phyloP scores from a whole-genome alignment of 1,140 invertebrate species.

The Matsumurasca onukii region DNA sequence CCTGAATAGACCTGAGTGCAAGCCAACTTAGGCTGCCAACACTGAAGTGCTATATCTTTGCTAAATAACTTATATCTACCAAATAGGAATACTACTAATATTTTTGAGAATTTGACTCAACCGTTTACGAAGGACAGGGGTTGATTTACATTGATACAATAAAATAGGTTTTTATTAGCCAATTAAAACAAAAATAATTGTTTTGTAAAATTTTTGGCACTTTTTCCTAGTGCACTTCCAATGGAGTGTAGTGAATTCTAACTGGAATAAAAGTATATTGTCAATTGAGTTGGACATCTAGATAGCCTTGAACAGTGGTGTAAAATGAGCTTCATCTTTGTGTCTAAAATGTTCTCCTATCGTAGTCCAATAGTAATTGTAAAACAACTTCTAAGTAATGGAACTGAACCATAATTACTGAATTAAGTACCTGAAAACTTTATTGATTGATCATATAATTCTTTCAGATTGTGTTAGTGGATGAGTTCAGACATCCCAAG shows the following conservation, averaged over 20 bases:
- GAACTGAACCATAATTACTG: slow-evolving; percentile 1
- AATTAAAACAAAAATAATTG: neutral
- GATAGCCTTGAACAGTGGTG: neutral
- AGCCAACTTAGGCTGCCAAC: too few species aligned
- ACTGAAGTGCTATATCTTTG: too few species aligned
- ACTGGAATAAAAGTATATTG: neutral
- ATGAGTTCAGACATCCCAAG: slow-evolving; percentile 88
- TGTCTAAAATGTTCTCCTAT: neutral
- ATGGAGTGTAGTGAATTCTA: neutral
- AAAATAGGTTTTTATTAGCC: too few species aligned
- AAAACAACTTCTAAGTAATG: slow-evolving; percentile 8
- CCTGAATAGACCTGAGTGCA: too few species aligned
- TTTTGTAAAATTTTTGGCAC: neutral
- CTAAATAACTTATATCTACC: too few species aligned
- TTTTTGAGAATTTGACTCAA: too few species aligned
- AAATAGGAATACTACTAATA: too few species aligned
- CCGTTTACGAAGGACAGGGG: too few species aligned
- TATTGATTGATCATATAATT: slow-evolving; percentile 20
- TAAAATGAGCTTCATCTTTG: neutral
- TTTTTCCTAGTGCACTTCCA: neutral
- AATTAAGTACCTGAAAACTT: neutral
- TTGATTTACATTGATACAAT: too few species aligned
- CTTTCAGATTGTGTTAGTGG: slow-evolving; percentile 75
- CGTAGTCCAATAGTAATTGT: neutral
- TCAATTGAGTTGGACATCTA: neutral